Base-by-base conservation (phyloP, 2,113 vertebrate genomes). In the Phylloscopus trochilus region DNA sequence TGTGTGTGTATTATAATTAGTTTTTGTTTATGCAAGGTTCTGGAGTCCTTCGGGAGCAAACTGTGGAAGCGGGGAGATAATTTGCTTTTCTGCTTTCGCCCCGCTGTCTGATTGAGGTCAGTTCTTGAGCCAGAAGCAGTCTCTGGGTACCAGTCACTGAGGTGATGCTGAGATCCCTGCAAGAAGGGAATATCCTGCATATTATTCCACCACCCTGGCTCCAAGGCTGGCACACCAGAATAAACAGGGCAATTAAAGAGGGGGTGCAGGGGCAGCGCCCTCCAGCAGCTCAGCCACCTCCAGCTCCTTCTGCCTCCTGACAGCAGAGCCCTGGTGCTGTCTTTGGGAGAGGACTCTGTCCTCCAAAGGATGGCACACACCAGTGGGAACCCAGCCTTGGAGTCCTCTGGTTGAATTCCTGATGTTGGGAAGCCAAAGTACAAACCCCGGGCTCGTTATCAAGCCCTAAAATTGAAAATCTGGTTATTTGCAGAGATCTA, bases 11-110 rank as follows among this genome's bases (percentile, higher is more conserved):
- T 96, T 95, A 92, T 97, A 96, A 97, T 97, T 96, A 92, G 95
- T 93, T 97, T 97, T 91, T 97, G 94, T 97, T 97, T 96, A 96
- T 97, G 96, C 95, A 69, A 95, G 89, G 89, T 92, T 95, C 94
- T 93, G 64, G 51, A 87, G 87, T 89, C 95, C 93, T 97, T 82
- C 41, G 95, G 95, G 95, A 96, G 87, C 81, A 95, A 97, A 95
- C 89, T 93, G 94, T 95, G 89, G 95, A 83, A 95, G 94, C 91
- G 39, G 87, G 8, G 70, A 95, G 96, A 93, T 95, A 95, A 95
- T 96, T 95, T 93, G 91, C 96, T 91, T 92, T 87, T 17, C 94
- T 95, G 80, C 63, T 13, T 86, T 85, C 67, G 92, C 79, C 93
- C 85, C 59, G n/a, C 87, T 73, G 80, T 90, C 81, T 97, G 96